Conservation (phyloP, 2,888 invertebrate species). For the Barypeithes pellucidus region DNA sequence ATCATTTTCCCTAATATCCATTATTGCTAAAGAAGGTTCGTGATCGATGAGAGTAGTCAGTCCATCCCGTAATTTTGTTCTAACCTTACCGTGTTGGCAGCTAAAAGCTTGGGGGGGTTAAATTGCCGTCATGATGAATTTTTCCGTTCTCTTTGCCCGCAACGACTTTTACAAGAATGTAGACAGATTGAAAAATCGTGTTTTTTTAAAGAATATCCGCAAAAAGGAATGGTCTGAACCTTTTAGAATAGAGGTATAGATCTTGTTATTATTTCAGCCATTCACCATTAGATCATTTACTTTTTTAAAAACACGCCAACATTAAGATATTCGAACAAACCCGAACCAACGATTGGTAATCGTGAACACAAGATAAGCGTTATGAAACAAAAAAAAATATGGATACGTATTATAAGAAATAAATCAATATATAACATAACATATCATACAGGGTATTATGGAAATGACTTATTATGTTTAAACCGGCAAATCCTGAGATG, state of each 20-base stretch:
- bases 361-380: no score
- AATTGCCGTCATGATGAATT: conserved; percentile 34
- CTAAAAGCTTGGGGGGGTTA: conserved; percentile 30
- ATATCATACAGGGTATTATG: no score
- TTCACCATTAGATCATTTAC: not conserved
- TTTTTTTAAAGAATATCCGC: conserved; percentile 13
- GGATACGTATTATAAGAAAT: no score
- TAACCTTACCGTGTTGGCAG: conserved; percentile 20
- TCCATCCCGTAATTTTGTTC: conserved; percentile 31
- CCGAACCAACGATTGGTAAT: no score
- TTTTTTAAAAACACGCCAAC: not conserved
- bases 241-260: not conserved
- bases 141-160: conserved; percentile 22
- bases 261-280: not conserved
- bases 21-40: conserved; percentile 19
- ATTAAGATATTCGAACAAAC: not conserved
- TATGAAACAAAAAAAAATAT: no score
- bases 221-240: not conserved
- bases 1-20: conserved; percentile 24
- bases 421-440: no score
- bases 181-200: conserved; percentile 33
- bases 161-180: conserved; percentile 31
- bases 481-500: no score
- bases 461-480: no score
- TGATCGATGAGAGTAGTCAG: conserved; percentile 27